These are phyloP conservation scores for Drosophila pectinifera DNA, from an alignment of 1,140 invertebrate genomes.

Conservation along the genomic window DNA sequence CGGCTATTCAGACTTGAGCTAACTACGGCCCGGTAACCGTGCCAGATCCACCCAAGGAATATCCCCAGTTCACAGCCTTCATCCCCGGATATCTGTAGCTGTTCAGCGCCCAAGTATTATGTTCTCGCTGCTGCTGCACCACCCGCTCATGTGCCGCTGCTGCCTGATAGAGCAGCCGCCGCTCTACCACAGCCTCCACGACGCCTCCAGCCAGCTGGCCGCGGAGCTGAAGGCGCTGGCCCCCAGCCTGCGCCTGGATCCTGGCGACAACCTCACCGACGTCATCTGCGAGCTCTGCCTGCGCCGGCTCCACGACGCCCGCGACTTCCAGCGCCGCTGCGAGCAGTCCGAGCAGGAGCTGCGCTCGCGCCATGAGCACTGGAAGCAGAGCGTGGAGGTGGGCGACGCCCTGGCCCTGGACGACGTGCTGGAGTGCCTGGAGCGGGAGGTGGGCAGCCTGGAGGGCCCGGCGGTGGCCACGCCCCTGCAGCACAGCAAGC, in stretches of 20 bases:
- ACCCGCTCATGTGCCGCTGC: constrained; percentile 68
- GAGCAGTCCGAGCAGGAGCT: constrained; percentile 65
- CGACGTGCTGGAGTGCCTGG: constrained; percentile 68
- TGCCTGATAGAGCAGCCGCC: constrained; percentile 69
- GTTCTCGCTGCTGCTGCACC: constrained; percentile 60
- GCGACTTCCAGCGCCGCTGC: constrained; percentile 66
- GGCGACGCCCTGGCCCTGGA: constrained; percentile 57
- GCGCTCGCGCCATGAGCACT: constrained; percentile 63
- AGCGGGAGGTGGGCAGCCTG: constrained; percentile 66
- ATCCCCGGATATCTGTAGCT: background rate
- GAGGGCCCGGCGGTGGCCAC: constrained; percentile 26
- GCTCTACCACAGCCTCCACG: constrained; percentile 57
- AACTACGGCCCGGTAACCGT: background rate
- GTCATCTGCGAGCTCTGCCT: constrained; percentile 72
- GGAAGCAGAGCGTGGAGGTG: constrained; percentile 53
- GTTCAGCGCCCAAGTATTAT: constrained; percentile 57
- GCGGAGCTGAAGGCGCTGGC: constrained; percentile 48
- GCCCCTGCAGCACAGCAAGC: constrained; percentile 21
- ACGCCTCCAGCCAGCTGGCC: constrained; percentile 44
- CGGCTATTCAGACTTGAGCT: background rate
- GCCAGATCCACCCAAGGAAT: background rate
- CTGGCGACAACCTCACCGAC: constrained; percentile 63
- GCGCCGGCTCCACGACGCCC: constrained; percentile 55
- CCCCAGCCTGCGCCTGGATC: constrained; percentile 53
- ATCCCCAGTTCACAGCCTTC: background rate